Conservation (phyloP, 2,888 invertebrate genomes). For the Oscheius sp. region DNA sequence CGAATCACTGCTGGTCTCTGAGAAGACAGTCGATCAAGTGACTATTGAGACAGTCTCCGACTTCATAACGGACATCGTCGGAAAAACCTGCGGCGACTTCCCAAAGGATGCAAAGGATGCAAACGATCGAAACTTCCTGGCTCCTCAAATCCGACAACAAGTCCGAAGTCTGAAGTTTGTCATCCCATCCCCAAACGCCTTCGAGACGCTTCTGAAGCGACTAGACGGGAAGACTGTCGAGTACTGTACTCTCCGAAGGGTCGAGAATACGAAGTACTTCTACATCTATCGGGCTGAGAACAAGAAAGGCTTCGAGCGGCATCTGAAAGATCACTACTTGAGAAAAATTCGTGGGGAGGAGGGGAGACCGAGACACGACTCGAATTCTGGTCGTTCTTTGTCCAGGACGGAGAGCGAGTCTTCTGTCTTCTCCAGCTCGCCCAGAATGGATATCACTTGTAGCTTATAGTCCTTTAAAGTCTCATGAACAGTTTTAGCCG, state of each 20-base stretch:
- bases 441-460: too few relatives aligned
- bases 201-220: slow-evolving; percentile 28
- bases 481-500: background rate
- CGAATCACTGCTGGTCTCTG: slow-evolving; percentile 44
- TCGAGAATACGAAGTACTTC: slow-evolving; percentile 35
- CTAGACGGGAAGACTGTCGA: slow-evolving; percentile 37
- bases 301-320: background rate
- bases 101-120: background rate
- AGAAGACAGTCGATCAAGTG: slow-evolving; percentile 26
- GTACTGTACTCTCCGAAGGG: slow-evolving; percentile 33
- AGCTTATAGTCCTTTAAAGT: background rate
- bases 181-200: background rate
- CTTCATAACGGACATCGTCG: slow-evolving; percentile 47
- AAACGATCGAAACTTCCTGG: slow-evolving; percentile 1
- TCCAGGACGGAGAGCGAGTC: slow-evolving; percentile 14
- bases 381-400: background rate
- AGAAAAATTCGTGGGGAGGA: background rate
- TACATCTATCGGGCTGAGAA: slow-evolving; percentile 32
- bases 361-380: slow-evolving; percentile 1
- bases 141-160: background rate
- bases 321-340: background rate
- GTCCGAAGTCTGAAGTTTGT: slow-evolving; percentile 16
- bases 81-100: slow-evolving; percentile 8
- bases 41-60: slow-evolving; percentile 40
- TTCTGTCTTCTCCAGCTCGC: slow-evolving; percentile 3